Percentiles rank a stretch among this genome's conserved stretches.
Conservation (phyloP, 2,113 vertebrate species). For the Sylvilagus bachmani region DNA sequence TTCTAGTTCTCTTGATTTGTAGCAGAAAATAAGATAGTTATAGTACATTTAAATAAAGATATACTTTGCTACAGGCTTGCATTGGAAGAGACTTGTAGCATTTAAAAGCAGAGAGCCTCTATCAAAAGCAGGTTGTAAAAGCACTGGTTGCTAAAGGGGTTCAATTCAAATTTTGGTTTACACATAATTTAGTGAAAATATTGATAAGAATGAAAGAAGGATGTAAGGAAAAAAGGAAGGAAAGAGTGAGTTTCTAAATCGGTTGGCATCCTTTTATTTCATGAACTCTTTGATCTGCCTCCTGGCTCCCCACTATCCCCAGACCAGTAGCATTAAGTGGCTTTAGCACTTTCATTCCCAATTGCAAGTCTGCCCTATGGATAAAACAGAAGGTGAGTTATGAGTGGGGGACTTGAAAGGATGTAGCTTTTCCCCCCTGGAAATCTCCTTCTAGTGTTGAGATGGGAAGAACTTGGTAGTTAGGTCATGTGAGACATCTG, state of each 20-base stretch:
- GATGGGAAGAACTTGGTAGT: conserved; percentile 1
- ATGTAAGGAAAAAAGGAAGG: conserved; percentile 32
- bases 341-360: not conserved
- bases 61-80: conserved; percentile 55
- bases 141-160: conserved; percentile 47
- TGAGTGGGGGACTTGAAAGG: conserved; percentile 64
- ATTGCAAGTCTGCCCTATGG: conserved; percentile 50
- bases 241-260: conserved; percentile 7
- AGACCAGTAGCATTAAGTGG: conserved; percentile 9
- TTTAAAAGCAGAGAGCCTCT: conserved; percentile 46
- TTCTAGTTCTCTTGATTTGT: conserved; percentile 28
- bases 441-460: conserved; percentile 66
- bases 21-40: not conserved
- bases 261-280: not conserved
- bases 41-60: conserved; percentile 56
- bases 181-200: conserved; percentile 64
- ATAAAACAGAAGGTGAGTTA: conserved; percentile 50
- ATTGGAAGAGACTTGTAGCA: conserved; percentile 44
- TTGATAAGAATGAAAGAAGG: conserved; percentile 55
- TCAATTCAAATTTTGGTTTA: conserved; percentile 58
- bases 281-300: conserved; percentile 40
- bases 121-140: conserved; percentile 65
- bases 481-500: conserved; percentile 24
- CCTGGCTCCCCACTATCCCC: not conserved
- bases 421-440: not conserved